Conservation (phyloP, 2,113 vertebrate genomes). For the Gadus chalcogrammus region DNA sequence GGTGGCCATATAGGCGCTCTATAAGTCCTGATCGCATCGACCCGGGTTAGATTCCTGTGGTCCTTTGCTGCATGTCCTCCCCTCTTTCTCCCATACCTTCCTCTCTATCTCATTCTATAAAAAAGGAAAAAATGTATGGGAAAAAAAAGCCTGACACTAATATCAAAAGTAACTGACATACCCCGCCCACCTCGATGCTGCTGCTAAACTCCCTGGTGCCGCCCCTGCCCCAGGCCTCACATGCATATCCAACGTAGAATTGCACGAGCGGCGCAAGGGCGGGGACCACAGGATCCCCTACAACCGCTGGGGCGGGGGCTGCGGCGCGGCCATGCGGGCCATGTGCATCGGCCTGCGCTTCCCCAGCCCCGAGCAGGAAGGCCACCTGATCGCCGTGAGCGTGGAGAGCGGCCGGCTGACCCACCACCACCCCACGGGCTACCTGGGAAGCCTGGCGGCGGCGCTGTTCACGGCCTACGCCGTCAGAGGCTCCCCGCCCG, state of each 20-base stretch:
- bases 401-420: constrained; percentile 83
- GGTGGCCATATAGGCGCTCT: too few species aligned
- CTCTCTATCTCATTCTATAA: too few species aligned
- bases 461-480: constrained; percentile 78
- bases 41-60: too few species aligned
- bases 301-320: constrained; percentile 63
- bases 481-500: constrained; percentile 50
- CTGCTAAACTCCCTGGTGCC: not conserved
- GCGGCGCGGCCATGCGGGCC: constrained; percentile 80
- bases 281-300: constrained; percentile 72
- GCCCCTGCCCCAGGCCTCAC: constrained; percentile 44
- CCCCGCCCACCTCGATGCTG: not conserved
- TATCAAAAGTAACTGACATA: not conserved
- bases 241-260: accelerated
- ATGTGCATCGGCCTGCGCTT: constrained; percentile 83
- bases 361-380: constrained; percentile 45
- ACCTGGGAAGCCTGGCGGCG: constrained; percentile 74
- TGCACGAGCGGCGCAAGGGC: constrained; percentile 19
- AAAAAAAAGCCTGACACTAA: too few species aligned
- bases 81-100: too few species aligned
- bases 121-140: too few species aligned
- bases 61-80: too few species aligned
- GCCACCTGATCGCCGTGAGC: constrained; percentile 71
- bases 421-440: constrained; percentile 82
- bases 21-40: too few species aligned